These are phyloP conservation scores for Peribatodes rhomboidaria DNA, from an alignment of 2,888 invertebrate genomes.

Conservation along the genomic window DNA sequence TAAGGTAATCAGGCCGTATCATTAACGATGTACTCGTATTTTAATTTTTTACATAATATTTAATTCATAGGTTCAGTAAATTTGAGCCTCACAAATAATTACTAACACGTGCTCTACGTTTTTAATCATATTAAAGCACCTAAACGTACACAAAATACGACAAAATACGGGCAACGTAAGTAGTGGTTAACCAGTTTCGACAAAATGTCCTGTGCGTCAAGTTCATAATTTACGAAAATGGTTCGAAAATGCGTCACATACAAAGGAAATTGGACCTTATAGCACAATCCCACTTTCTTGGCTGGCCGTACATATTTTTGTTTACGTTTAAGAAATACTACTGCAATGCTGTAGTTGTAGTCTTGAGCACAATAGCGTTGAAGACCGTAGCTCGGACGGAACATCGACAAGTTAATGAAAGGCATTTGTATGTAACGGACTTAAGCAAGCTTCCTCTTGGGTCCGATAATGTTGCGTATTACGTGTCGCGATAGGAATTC, in stretches of 20 bases:
- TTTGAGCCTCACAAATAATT: too few relatives aligned
- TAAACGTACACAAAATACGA: background rate
- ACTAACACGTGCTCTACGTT: too few relatives aligned
- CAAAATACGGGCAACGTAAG: background rate
- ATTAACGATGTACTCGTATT: too few relatives aligned
- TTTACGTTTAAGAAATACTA: constrained; percentile 28
- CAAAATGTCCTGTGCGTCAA: constrained; percentile 20
- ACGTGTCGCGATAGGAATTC: constrained; percentile 65
- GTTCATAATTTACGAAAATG: constrained; percentile 24
- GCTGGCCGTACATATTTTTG: constrained; percentile 14
- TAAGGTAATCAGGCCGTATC: too few relatives aligned
- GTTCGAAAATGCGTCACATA: background rate
- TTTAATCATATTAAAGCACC: too few relatives aligned
- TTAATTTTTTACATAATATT: too few relatives aligned
- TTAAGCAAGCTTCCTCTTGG: constrained; percentile 79
- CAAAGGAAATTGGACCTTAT: constrained; percentile 19
- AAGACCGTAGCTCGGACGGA: constrained; percentile 70
- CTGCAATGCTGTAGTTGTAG: constrained; percentile 56
- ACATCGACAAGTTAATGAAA: constrained; percentile 83
- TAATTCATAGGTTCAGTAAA: too few relatives aligned
- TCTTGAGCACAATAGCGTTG: constrained; percentile 69
- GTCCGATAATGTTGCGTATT: constrained; percentile 69
- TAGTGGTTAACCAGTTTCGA: constrained; percentile 14
- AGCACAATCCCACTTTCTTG: background rate
- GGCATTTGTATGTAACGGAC: constrained; percentile 85